phyloP scores from a whole-genome alignment of 2,113 vertebrate species.

The Pterocles gutturalis region DNA sequence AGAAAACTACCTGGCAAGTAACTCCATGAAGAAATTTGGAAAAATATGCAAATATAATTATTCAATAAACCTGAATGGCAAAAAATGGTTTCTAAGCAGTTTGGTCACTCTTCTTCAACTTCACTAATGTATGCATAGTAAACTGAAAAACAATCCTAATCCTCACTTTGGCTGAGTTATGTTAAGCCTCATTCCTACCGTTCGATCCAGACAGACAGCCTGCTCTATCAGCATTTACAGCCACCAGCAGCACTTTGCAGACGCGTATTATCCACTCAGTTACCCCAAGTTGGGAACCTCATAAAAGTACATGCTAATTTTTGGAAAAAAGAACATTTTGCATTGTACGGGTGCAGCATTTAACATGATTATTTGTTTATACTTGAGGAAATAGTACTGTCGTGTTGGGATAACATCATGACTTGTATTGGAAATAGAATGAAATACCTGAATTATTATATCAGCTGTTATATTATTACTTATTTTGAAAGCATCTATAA shows the following conservation, averaged over 20 bases:
- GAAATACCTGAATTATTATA: neutral
- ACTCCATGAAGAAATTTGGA: neutral
- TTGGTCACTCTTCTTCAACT: neutral
- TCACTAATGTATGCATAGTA: neutral
- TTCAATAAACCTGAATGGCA: neutral
- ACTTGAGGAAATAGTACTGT: neutral
- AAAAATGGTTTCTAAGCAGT: neutral
- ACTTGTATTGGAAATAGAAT: neutral
- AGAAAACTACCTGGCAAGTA: neutral
- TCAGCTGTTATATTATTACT: neutral
- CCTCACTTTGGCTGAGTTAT: neutral
- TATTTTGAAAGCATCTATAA: neutral
- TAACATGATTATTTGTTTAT: neutral
- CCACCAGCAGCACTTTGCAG: neutral
- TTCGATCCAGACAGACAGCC: neutral
- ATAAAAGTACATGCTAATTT: neutral
- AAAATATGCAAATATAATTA: neutral
- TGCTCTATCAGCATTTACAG: neutral
- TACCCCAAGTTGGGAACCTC: neutral
- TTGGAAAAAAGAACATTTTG: neutral
- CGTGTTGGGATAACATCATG: neutral
- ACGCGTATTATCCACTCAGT: neutral
- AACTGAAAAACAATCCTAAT: neutral
- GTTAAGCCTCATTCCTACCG: neutral
- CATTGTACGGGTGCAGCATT: accelerated